phyloP scores from a whole-genome alignment of 2,888 invertebrate genomes.

The Panorpa germanica region DNA sequence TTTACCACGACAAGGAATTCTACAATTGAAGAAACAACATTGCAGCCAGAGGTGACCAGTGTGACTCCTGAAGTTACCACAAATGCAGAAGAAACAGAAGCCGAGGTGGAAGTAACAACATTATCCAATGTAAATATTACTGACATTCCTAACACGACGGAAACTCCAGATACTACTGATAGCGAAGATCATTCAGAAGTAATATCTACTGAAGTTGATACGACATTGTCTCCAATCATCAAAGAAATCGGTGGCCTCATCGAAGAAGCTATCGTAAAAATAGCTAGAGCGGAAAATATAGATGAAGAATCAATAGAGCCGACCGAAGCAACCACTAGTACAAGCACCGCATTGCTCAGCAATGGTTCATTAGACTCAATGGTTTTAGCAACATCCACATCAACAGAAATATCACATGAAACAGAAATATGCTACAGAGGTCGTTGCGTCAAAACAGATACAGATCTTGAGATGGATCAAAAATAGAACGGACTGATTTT shows the following conservation, averaged over 20 bases:
- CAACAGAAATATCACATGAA: constrained; percentile 67
- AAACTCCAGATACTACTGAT: constrained; percentile 14
- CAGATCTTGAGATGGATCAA: too few species aligned
- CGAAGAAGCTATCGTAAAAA: not conserved
- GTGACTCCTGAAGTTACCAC: constrained; percentile 19
- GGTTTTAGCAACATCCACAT: constrained; percentile 46
- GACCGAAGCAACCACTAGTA: constrained; percentile 13
- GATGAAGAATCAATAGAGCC: not conserved
- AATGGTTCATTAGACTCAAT: constrained; percentile 23
- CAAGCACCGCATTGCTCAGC: constrained; percentile 18
- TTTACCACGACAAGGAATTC: constrained; percentile 18
- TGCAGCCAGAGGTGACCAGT: constrained; percentile 12
- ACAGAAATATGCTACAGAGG: constrained; percentile 80
- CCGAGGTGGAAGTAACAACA: constrained; percentile 5
- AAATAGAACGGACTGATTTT: too few species aligned
- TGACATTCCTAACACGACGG: constrained; percentile 4
- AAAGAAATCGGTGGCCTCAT: too few species aligned
- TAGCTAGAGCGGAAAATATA: not conserved
- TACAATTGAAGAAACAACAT: constrained; percentile 19
- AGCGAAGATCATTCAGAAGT: too few species aligned
- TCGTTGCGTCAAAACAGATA: constrained; percentile 54
- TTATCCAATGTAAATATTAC: constrained; percentile 7
- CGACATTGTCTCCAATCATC: too few species aligned
- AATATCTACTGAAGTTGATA: too few species aligned
- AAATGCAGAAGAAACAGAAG: constrained; percentile 16